A percentile compares a stretch with the other conserved stretches of the same genome.
Evolutionary conservation across 2,797 vertebrate species (phyloP).

Genomic region (Amblyraja radiata): DNA sequence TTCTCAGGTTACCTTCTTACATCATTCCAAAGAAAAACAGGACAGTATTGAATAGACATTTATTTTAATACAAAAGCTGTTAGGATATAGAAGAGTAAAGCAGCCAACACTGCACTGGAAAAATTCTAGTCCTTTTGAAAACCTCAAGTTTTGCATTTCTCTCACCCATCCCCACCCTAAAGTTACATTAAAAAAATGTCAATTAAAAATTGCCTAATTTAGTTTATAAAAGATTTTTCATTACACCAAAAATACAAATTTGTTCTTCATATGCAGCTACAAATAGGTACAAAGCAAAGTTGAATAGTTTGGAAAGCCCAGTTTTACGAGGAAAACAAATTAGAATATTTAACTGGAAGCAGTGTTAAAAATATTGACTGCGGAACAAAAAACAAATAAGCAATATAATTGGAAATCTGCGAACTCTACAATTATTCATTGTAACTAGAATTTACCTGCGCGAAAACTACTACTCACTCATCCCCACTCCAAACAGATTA

Average conservation of each 20-base stretch:
- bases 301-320: not conserved
- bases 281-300: not conserved
- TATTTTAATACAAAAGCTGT: not conserved
- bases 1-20: not conserved
- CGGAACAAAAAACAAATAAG: not conserved
- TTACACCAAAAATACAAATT: constrained; percentile 9
- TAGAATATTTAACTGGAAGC: not conserved
- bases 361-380: not conserved
- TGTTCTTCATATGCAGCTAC: not conserved
- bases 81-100: not conserved
- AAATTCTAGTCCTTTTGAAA: not conserved
- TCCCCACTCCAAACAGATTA: not conserved
- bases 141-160: too few species aligned
- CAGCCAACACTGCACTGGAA: not conserved
- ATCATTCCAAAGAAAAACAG: not conserved
- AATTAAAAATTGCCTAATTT: not conserved
- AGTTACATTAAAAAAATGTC: not conserved
- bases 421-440: not conserved
- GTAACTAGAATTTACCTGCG: not conserved
- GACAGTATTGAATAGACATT: not conserved
- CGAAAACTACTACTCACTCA: not conserved
- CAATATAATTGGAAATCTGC: not conserved
- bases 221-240: not conserved
- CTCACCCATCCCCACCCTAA: too few species aligned
- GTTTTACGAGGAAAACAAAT: not conserved